Conservation (phyloP, 2,113 vertebrate genomes). For the Megaptera novaeangliae region DNA sequence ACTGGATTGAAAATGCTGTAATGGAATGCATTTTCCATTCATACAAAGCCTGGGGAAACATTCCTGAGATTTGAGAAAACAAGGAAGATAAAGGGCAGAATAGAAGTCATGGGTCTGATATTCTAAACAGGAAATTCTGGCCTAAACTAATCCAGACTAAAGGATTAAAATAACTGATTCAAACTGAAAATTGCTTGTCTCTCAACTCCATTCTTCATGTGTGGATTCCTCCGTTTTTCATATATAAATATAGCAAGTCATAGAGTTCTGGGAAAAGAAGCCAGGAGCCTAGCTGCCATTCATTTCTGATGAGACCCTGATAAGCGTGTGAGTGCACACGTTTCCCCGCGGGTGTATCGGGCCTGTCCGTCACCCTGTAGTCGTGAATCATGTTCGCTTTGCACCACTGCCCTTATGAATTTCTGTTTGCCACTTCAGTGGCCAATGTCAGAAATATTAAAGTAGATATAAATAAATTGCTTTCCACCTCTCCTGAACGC, state of each 20-base stretch:
- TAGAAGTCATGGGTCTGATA: neutral
- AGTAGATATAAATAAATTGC: neutral
- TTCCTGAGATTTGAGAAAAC: neutral
- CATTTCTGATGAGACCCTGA: neutral
- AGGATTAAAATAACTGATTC: neutral
- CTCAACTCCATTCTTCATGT: neutral
- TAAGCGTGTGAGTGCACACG: fast-evolving
- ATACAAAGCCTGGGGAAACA: neutral
- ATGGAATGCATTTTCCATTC: neutral
- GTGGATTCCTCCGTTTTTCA: too few relatives aligned
- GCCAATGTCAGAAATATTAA: neutral
- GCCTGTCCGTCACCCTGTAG: fast-evolving
- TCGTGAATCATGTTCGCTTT: fast-evolving
- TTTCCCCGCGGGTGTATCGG: fast-evolving
- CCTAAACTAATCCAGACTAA: neutral
- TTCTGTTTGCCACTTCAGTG: neutral
- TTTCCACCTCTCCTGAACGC: neutral
- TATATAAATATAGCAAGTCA: fast-evolving
- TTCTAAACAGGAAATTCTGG: neutral
- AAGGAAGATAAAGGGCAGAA: neutral
- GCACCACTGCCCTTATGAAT: neutral
- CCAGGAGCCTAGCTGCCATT: fast-evolving
- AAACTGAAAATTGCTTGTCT: neutral
- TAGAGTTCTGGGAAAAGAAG: neutral
- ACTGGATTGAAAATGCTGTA: neutral